These are phyloP conservation scores for Lathronympha strigana DNA, from an alignment of 2,888 invertebrate species.

Conservation along the genomic window DNA sequence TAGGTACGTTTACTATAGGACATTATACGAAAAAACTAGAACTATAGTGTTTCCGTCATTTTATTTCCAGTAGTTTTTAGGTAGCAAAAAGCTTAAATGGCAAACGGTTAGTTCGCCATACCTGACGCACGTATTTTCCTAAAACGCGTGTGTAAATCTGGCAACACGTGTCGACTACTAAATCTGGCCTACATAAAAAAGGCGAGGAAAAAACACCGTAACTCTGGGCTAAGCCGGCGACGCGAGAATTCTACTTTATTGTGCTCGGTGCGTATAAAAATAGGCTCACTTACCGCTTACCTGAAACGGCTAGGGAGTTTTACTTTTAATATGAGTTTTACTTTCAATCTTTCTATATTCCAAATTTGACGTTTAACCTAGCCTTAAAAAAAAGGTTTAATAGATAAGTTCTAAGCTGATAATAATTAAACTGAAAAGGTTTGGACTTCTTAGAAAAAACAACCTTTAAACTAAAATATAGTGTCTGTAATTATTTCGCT, in stretches of 20 bases:
- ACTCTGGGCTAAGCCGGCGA: constrained; percentile 66
- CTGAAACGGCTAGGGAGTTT: constrained; percentile 1
- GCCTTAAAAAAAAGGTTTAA: too few relatives aligned
- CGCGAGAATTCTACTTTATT: constrained; percentile 73
- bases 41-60: neutral
- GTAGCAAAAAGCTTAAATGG: constrained; percentile 43
- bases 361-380: neutral
- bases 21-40: neutral
- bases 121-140: constrained; percentile 41
- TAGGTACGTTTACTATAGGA: neutral
- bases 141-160: constrained; percentile 51
- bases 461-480: too few relatives aligned
- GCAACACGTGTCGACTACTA: constrained; percentile 60
- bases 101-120: constrained; percentile 40
- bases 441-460: too few relatives aligned
- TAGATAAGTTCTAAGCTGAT: too few relatives aligned
- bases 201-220: constrained; percentile 50
- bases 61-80: constrained; percentile 1
- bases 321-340: neutral
- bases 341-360: neutral
- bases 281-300: constrained; percentile 31
- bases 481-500: too few relatives aligned
- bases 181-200: constrained; percentile 64
- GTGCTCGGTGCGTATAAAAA: constrained; percentile 49
- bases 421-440: too few relatives aligned